These are phyloP conservation scores for Pogonocichla stellata DNA, from an alignment of 2,113 vertebrate species.

Conservation along the genomic window DNA sequence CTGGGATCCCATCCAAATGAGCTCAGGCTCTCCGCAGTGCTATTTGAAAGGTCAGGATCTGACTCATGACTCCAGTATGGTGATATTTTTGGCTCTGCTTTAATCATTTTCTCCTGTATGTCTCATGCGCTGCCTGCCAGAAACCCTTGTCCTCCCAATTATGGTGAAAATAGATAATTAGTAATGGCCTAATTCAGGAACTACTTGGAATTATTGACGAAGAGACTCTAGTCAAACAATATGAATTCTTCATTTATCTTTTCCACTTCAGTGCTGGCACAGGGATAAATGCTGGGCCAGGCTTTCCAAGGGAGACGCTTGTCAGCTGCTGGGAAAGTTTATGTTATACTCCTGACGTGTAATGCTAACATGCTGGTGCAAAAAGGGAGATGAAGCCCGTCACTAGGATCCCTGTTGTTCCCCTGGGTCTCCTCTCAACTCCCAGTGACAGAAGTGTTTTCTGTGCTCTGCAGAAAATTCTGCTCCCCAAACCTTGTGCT, in stretches of 20 bases:
- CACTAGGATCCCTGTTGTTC: neutral
- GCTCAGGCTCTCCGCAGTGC: neutral
- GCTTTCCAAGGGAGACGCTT: neutral
- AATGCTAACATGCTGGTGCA: neutral
- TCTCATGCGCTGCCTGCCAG: neutral
- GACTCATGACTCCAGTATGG: conserved; percentile 34
- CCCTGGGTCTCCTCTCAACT: neutral
- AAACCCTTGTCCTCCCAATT: conserved; percentile 15
- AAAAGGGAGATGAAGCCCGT: neutral
- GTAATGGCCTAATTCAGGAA: conserved; percentile 2
- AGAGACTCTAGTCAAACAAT: neutral
- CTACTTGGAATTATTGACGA: neutral
- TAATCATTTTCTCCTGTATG: conserved; percentile 36
- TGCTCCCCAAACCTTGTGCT: neutral
- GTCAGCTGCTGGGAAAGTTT: neutral
- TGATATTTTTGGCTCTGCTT: conserved; percentile 45
- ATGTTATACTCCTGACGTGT: neutral
- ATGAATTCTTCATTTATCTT: neutral
- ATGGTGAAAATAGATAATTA: conserved; percentile 45
- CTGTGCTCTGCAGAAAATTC: neutral
- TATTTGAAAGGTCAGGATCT: conserved; percentile 44
- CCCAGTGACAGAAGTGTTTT: neutral
- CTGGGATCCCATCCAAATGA: neutral
- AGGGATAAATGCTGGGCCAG: neutral
- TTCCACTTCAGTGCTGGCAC: neutral